Conservation (phyloP, 2,888 invertebrate genomes). For the Drosophila acutilabella region DNA sequence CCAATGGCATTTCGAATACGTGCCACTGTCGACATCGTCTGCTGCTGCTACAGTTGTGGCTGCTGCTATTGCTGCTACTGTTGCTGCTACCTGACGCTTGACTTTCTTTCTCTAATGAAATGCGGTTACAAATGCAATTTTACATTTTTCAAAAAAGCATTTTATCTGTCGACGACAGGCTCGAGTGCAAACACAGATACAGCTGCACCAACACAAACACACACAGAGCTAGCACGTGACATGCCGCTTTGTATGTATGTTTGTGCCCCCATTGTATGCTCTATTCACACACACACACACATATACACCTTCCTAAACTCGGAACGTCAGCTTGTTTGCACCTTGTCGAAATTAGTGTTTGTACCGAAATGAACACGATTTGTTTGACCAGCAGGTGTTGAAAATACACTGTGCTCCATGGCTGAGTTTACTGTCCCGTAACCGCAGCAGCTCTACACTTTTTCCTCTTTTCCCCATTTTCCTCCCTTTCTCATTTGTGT, state of each 20-base stretch:
- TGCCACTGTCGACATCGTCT: slow-evolving; percentile 43
- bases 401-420: slow-evolving; percentile 66
- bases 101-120: slow-evolving; percentile 78
- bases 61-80: slow-evolving; percentile 16
- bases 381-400: slow-evolving; percentile 77
- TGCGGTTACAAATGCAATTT: slow-evolving; percentile 79
- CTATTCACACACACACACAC: neutral
- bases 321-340: slow-evolving; percentile 75
- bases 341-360: slow-evolving; percentile 81
- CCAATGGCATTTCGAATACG: slow-evolving; percentile 50
- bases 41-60: slow-evolving; percentile 23
- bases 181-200: slow-evolving; percentile 30
- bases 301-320: slow-evolving; percentile 30
- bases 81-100: slow-evolving; percentile 69
- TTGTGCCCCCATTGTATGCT: slow-evolving; percentile 13
- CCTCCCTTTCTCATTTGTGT: neutral
- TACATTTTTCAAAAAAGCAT: slow-evolving; percentile 76
- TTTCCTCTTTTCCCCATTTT: neutral
- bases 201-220: slow-evolving; percentile 21
- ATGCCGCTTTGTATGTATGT: slow-evolving; percentile 25
- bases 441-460: slow-evolving; percentile 11
- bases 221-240: slow-evolving; percentile 44
- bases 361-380: slow-evolving; percentile 78
- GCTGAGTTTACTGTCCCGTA: slow-evolving; percentile 36
- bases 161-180: slow-evolving; percentile 75